Conservation (phyloP, 2,888 invertebrate genomes). For the Meganola albula region DNA sequence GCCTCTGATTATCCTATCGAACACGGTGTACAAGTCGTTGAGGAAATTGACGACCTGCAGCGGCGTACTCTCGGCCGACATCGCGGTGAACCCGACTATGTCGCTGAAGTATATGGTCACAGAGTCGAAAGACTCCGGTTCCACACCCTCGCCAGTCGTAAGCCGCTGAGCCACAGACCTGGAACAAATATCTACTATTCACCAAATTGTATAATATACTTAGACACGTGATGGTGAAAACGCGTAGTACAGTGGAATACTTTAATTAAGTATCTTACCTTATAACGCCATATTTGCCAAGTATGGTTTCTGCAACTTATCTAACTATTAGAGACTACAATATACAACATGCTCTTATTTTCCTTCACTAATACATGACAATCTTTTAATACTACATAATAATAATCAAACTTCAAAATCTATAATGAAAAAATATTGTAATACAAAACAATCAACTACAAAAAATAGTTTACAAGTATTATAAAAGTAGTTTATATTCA, state of each 20-base stretch:
- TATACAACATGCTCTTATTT: no score
- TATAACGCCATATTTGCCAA: no score
- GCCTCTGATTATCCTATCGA: slow-evolving; percentile 96
- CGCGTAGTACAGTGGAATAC: no score
- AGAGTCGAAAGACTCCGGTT: slow-evolving; percentile 94
- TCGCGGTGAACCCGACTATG: slow-evolving; percentile 96
- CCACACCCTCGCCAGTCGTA: slow-evolving; percentile 92
- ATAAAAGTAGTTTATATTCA: no score
- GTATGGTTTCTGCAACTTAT: no score
- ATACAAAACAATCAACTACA: slow-evolving; percentile 13
- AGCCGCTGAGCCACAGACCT: slow-evolving; percentile 92
- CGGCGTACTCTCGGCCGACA: slow-evolving; percentile 96
- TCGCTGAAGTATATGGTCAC: slow-evolving; percentile 98
- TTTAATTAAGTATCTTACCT: no score
- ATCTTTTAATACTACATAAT: no score
- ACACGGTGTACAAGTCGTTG: slow-evolving; percentile 97
- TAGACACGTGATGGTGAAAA: no score
- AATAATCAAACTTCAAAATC: no score
- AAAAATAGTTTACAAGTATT: slow-evolving; percentile 22
- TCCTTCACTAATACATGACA: no score
- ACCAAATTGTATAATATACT: no score
- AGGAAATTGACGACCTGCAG: slow-evolving; percentile 97
- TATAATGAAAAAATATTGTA: slow-evolving; percentile 5
- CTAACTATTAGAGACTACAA: no score
- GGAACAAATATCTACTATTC: slow-evolving; percentile 43